phyloP scores from a whole-genome alignment of 2,888 invertebrate genomes.

The Agriopis leucophaearia region DNA sequence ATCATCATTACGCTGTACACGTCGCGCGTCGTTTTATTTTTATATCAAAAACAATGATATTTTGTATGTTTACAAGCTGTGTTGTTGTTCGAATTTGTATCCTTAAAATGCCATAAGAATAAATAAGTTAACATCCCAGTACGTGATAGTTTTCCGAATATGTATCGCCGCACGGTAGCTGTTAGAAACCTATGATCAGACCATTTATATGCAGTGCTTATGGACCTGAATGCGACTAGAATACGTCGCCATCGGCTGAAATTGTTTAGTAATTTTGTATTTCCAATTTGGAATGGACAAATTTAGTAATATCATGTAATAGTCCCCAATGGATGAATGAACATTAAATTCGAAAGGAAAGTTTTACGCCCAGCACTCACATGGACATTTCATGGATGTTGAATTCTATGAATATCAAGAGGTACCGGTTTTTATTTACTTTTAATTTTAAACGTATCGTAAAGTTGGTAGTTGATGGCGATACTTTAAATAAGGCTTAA shows the following conservation, averaged over 20 bases:
- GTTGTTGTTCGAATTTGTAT: conserved; percentile 46
- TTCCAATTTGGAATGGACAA: conserved; percentile 39
- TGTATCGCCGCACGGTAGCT: conserved; percentile 71
- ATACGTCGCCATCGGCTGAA: conserved; percentile 61
- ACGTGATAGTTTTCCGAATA: conserved; percentile 74
- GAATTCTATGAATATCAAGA: conserved; percentile 29
- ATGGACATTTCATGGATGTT: conserved; percentile 18
- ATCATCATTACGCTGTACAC: neutral
- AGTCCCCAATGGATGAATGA: conserved; percentile 21
- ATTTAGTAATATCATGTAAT: conserved; percentile 35
- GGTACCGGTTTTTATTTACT: conserved; percentile 25
- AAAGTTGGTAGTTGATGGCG: conserved; percentile 20
- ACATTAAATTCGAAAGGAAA: conserved; percentile 19
- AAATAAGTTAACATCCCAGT: conserved; percentile 62
- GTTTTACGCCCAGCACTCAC: conserved; percentile 12
- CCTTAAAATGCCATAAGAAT: conserved; percentile 55
- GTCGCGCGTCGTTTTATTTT: conserved; percentile 15
- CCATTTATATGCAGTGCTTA: conserved; percentile 74
- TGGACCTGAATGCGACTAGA: conserved; percentile 69
- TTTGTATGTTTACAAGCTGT: conserved; percentile 22
- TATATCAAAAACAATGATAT: conserved; percentile 16
- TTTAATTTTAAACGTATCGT: conserved; percentile 21
- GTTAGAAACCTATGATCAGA: conserved; percentile 60
- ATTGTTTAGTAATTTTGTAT: conserved; percentile 49
- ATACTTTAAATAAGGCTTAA: conserved; percentile 7